These are phyloP conservation scores for Microplitis demolitor DNA, from an alignment of 1,140 invertebrate genomes.

Conservation along the genomic window DNA sequence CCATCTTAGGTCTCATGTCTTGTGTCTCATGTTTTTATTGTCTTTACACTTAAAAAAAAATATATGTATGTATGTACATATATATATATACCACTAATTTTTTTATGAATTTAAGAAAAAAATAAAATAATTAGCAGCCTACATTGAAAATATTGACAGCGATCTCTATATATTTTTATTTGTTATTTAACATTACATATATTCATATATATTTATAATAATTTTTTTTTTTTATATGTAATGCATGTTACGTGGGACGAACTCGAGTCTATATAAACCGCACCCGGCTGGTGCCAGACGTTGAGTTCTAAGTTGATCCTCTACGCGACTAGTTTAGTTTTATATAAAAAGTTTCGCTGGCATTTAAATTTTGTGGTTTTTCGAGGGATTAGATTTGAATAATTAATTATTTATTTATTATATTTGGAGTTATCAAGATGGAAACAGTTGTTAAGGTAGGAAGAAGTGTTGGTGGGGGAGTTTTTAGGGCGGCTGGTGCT, in stretches of 20 bases:
- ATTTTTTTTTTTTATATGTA: slow-evolving; percentile 9
- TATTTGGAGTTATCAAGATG: slow-evolving; percentile 34
- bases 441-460: slow-evolving; percentile 55
- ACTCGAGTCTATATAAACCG: slow-evolving; percentile 56
- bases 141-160: too few species aligned
- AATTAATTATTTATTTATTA: background rate
- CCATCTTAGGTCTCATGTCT: background rate
- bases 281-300: slow-evolving; percentile 30
- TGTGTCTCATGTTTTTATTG: too few species aligned
- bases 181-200: too few species aligned
- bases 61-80: too few species aligned
- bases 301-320: too few species aligned
- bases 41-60: too few species aligned
- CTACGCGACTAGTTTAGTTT: too few species aligned
- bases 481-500: slow-evolving; percentile 49
- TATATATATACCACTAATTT: too few species aligned
- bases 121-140: too few species aligned
- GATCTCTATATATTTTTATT: too few species aligned
- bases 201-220: background rate
- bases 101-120: too few species aligned
- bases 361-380: background rate
- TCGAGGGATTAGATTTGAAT: background rate
- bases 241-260: slow-evolving; percentile 48
- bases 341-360: slow-evolving; percentile 15
- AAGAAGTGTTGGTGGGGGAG: slow-evolving; percentile 48